These are phyloP conservation scores for Frieseomelitta varia DNA, from an alignment of 1,140 invertebrate species.

Conservation along the genomic window DNA sequence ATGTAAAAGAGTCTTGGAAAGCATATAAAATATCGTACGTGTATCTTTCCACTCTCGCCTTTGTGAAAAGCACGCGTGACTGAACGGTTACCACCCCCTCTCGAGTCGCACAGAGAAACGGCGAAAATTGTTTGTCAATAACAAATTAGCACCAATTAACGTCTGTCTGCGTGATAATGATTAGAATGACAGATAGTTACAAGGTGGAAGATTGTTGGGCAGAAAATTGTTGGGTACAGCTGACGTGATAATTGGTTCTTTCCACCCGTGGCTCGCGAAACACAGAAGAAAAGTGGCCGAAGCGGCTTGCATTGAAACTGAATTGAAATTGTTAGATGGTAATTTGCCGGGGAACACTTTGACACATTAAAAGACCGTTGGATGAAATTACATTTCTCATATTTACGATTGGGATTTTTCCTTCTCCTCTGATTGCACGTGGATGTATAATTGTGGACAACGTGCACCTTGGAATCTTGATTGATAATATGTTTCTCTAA, in stretches of 20 bases:
- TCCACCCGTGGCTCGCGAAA: background rate
- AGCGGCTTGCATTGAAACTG: background rate
- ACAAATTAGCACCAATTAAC: background rate
- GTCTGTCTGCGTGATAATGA: background rate
- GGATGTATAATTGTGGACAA: background rate
- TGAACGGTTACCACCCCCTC: no score
- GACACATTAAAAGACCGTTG: background rate
- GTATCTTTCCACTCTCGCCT: no score
- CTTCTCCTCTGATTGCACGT: background rate
- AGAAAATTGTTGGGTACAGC: background rate
- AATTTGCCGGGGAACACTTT: background rate
- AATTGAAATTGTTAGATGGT: background rate
- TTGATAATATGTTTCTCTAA: background rate
- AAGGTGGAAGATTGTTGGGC: background rate
- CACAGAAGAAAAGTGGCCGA: background rate
- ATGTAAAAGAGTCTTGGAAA: no score
- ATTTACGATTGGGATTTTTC: background rate
- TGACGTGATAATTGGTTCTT: background rate
- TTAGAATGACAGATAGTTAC: background rate
- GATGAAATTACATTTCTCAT: background rate
- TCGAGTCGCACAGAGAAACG: background rate
- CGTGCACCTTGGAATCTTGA: background rate
- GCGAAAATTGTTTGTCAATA: background rate
- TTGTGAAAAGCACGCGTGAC: no score
- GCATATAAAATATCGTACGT: no score